phyloP scores from a whole-genome alignment of 2,888 invertebrate genomes.

The Phanerotoma sp. region DNA sequence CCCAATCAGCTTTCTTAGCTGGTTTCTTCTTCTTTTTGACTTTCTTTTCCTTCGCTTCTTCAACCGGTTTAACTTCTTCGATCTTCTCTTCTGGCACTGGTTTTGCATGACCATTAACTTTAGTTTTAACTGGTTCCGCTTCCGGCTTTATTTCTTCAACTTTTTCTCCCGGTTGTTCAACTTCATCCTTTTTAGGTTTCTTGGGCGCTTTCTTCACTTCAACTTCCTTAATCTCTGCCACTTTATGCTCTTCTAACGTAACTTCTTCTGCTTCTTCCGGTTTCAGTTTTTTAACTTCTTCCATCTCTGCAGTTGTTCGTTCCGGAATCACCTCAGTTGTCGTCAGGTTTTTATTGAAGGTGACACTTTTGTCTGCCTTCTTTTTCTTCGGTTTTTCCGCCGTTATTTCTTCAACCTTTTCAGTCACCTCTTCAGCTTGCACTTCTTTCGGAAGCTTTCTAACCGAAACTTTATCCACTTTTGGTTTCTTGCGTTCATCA shows the following conservation, averaged over 20 bases:
- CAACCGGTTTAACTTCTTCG: conserved; percentile 11
- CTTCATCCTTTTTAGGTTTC: conserved; percentile 28
- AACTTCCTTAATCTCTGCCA: conserved; percentile 12
- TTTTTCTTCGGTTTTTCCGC: conserved; percentile 37
- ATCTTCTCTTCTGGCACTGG: conserved; percentile 23
- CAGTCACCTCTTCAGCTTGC: background rate
- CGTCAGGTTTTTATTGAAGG: conserved; percentile 32
- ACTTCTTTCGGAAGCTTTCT: conserved; percentile 32
- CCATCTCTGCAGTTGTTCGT: conserved; percentile 36
- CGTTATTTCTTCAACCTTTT: conserved; percentile 17
- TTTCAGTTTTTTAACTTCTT: conserved; percentile 27
- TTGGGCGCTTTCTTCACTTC: conserved; percentile 28
- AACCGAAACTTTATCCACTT: conserved; percentile 18
- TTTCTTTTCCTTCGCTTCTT: conserved; percentile 36
- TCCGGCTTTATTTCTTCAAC: conserved; percentile 42
- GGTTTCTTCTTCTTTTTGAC: conserved; percentile 35
- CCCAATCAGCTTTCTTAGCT: conserved; percentile 40
- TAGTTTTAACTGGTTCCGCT: no score
- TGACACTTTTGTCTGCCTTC: conserved; percentile 33
- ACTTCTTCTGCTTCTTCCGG: background rate
- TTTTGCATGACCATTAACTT: conserved; percentile 32
- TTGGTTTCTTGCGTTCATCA: background rate
- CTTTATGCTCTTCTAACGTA: background rate
- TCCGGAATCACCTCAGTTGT: conserved; percentile 36
- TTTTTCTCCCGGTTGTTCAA: conserved; percentile 24